Base-by-base conservation (phyloP, 1,140 invertebrate species). In the Cyrtorhinus lividipennis region DNA sequence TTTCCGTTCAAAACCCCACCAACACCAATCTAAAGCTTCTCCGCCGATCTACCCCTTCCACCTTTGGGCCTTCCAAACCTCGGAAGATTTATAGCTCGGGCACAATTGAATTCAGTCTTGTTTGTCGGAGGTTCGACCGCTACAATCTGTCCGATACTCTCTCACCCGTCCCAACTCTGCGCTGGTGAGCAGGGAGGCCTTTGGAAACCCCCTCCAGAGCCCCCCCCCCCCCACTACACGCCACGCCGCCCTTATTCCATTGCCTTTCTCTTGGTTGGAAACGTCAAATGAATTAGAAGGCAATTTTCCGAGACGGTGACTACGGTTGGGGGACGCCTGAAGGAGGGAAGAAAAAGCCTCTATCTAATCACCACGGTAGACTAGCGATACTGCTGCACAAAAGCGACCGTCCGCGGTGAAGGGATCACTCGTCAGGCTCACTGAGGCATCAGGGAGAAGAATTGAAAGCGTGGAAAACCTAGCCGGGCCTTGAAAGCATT, bases 211-310 rank as follows among this genome's bases (percentile, higher is more conserved):
- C n/a, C n/a, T n/a, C n/a, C n/a, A n/a, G n/a, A n/a, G n/a, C n/a
- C n/a, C n/a, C n/a, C n/a, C n/a, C n/a, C n/a, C n/a, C n/a, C n/a
- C n/a, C n/a, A n/a, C n/a, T n/a, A n/a, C n/a, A n/a, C n/a, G n/a
- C n/a, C n/a, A n/a, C n/a, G n/a, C n/a, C n/a, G n/a, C n/a, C 23
- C 15, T 57, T 24, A 15, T 24, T 57, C 56, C 23, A 2, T 57
- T 24, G 46, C 3, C 22, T 56, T 18, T 56, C 48, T 56, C 48
- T 23, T 18, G 48, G 48, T 57, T 24, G 56, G 20, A 24, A 57
- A 24, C 56, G 56, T 57, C 56, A 57, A 57, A 57, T 57, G 56
- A 57, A 57, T 57, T 57, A 57, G 56, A 57, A 57, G 56, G 56
- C 56, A 57, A 57, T 57, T 57, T 57, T 57, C 56, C 56, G 24